Conservation (phyloP, 2,888 invertebrate species). For the Pseudoips prasinana region DNA sequence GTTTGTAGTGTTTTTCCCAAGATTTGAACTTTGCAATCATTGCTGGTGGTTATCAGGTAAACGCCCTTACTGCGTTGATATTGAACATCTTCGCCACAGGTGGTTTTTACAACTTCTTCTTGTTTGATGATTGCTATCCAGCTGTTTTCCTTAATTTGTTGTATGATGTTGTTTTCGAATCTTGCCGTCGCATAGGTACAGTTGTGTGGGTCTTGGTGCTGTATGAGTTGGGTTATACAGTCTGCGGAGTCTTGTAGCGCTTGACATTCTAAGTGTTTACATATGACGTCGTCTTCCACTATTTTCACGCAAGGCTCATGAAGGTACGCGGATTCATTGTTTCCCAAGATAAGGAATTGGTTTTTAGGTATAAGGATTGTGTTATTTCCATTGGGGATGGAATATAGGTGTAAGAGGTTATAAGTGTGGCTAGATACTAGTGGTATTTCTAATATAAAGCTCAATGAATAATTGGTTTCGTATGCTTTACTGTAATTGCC, state of each 20-base stretch:
- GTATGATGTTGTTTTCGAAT: background rate
- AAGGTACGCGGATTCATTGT: constrained; percentile 32
- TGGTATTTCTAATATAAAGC: constrained; percentile 2
- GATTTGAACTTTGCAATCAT: too few relatives aligned
- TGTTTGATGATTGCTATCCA: too few relatives aligned
- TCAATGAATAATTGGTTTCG: constrained; percentile 4
- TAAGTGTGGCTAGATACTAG: background rate
- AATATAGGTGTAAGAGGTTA: constrained; percentile 25
- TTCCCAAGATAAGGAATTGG: constrained; percentile 29
- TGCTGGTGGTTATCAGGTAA: constrained; percentile 8
- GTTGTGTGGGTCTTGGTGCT: too few relatives aligned
- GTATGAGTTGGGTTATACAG: too few relatives aligned
- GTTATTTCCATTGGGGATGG: constrained; percentile 24
- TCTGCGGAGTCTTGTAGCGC: too few relatives aligned
- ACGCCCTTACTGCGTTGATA: background rate
- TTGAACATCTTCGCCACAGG: too few relatives aligned
- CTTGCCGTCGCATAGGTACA: too few relatives aligned
- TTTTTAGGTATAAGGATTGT: constrained; percentile 27
- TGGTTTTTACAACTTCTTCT: too few relatives aligned
- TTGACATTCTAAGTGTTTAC: too few relatives aligned
- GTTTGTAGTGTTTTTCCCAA: too few relatives aligned
- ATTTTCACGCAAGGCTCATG: constrained; percentile 24
- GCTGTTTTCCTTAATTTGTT: too few relatives aligned
- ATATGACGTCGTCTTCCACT: constrained; percentile 15
- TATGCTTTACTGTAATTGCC: constrained; percentile 3